Evolutionary conservation across 1,140 invertebrate genomes (phyloP).

Genomic region (Schmidtea mediterranea): DNA sequence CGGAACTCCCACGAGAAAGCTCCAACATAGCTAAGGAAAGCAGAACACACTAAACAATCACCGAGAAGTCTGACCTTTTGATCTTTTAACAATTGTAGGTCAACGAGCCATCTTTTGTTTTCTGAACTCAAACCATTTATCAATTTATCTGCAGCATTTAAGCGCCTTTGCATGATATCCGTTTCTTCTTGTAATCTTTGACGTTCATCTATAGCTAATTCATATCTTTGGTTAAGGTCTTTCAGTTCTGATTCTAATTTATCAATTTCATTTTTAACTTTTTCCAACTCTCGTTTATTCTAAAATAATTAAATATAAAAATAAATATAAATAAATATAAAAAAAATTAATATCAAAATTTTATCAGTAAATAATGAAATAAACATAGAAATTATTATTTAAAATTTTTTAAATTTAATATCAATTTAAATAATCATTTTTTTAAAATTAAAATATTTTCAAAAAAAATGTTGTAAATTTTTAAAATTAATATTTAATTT

Average conservation of each 20-base stretch:
- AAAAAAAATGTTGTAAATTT: no score
- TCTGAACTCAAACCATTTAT: slow-evolving; percentile 46
- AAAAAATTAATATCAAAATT: no score
- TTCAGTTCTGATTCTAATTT: slow-evolving; percentile 40
- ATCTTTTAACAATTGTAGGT: slow-evolving; percentile 35
- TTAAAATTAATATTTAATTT: no score
- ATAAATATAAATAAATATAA: no score
- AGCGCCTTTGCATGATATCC: slow-evolving; percentile 36
- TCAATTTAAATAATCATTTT: no score
- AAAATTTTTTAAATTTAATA: no score
- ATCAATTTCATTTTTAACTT: slow-evolving; percentile 45
- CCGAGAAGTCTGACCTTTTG: slow-evolving; percentile 42
- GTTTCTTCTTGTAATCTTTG: slow-evolving; percentile 46
- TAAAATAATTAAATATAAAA: no score
- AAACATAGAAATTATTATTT: no score
- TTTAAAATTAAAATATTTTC: no score
- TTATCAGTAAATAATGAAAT: no score
- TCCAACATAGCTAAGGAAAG: slow-evolving; percentile 53
- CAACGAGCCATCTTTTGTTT: slow-evolving; percentile 44
- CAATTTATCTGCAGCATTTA: slow-evolving; percentile 41
- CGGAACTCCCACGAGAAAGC: slow-evolving; percentile 61
- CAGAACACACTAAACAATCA: slow-evolving; percentile 49
- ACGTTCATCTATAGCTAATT: slow-evolving; percentile 44
- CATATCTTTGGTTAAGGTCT: slow-evolving; percentile 43
- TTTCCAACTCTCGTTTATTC: slow-evolving; percentile 39